Evolutionary conservation across 1,140 invertebrate genomes (phyloP).

Genomic region (Polypedilum vanderplanki): DNA sequence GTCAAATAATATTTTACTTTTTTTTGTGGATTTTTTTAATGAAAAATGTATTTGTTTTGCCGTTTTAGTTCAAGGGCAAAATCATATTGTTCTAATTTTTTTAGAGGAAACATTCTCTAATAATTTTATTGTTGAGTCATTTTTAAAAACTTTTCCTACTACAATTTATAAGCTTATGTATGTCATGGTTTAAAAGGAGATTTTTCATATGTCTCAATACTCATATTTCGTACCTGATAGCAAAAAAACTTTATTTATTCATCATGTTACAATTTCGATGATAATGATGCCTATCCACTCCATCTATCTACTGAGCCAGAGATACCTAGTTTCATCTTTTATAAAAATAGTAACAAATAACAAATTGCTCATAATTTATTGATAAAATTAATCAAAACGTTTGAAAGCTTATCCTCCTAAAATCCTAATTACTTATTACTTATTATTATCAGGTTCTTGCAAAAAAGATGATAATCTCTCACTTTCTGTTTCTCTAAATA

Average conservation of each 20-base stretch:
- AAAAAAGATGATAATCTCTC: conserved; percentile 23
- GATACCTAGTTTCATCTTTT: no score
- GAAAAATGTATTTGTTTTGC: not conserved
- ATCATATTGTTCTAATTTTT: not conserved
- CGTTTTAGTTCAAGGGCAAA: not conserved
- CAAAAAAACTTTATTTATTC: no score
- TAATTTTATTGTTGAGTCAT: not conserved
- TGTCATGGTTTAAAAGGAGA: not conserved
- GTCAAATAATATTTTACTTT: not conserved
- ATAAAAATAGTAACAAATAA: no score
- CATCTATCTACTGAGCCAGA: no score
- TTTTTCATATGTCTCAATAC: no score
- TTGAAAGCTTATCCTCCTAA: not conserved
- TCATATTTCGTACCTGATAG: no score
- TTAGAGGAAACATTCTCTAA: not conserved
- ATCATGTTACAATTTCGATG: no score
- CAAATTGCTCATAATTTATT: not conserved
- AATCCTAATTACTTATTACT: not conserved
- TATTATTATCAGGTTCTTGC: not conserved
- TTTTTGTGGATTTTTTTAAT: not conserved
- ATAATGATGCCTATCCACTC: no score
- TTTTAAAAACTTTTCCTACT: not conserved
- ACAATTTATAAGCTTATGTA: not conserved
- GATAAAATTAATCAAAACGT: not conserved
- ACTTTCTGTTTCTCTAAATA: no score